Base-by-base conservation (phyloP, 1,140 invertebrate species). In the Plectrocnemia conspersa region DNA sequence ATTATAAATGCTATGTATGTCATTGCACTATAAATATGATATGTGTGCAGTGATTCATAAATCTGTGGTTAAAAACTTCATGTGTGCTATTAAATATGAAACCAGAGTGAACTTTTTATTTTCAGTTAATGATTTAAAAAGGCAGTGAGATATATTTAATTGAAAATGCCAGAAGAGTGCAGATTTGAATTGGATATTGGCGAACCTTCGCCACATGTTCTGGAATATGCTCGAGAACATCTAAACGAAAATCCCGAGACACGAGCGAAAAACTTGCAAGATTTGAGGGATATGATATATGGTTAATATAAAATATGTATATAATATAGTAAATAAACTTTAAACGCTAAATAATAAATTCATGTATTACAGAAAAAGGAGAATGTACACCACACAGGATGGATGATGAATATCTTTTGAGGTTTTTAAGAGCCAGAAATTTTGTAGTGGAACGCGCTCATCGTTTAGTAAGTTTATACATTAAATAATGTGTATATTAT, bases 391-490 rank as follows among this genome's bases (percentile, higher is more conserved):
- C 86, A 0, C 80, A 86, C 55, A 74, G 86, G 24, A 88, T 82
- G 70, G 91, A 94, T 66, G 88, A 92, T 65, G 80, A 79, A 3
- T 94, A 88, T 69, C 70, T 96, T 19, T 69, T 91, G 11, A 78
- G 86, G 64, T 94, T 93, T 72, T 73, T 96, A 22, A 77, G 91
- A 58, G 88, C 88, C 0, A 78, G 90, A 57, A 84, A 84, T 66
- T 93, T 91, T 69, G 82, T 88, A 65, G 77, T 90, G 2, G 81
- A 85, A 66, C 76, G 82, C 58, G 85, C 91, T 0, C 88, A 93
- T 68, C 81, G 82, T 74, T 73, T 95, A 80, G 87, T 89, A 70
- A 79, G 76, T 42, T 50, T 38, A 23, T 7, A 47, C 9, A 47
- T 32, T 13, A 22, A 22, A 52, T 10, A 24, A 10, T 45, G 10